Conservation (phyloP, 2,113 vertebrate genomes). For the Callopanchax toddi region DNA sequence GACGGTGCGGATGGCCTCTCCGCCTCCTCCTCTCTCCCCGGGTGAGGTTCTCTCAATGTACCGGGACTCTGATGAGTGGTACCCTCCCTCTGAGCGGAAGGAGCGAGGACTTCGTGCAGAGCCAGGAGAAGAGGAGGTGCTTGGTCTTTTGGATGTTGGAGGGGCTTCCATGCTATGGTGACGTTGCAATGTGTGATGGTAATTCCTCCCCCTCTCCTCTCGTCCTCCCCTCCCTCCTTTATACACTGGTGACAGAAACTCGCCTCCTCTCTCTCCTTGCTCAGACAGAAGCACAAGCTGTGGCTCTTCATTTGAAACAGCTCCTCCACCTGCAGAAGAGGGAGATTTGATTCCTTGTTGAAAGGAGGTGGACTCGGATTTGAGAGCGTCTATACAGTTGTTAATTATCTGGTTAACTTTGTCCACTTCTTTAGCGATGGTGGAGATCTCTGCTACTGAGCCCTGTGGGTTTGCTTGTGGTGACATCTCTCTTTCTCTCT, state of each 20-base stretch:
- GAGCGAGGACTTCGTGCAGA: slow-evolving; percentile 91
- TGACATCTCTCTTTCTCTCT: slow-evolving; percentile 74
- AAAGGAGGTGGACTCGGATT: slow-evolving; percentile 94
- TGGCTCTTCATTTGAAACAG: slow-evolving; percentile 86
- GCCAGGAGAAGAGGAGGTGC: slow-evolving; percentile 88
- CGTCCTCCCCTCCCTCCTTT: slow-evolving; percentile 81
- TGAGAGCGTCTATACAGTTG: slow-evolving; percentile 98
- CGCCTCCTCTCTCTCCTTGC: slow-evolving; percentile 78
- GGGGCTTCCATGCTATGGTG: slow-evolving; percentile 93
- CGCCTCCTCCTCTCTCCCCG: slow-evolving; percentile 65
- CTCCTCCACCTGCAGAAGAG: slow-evolving; percentile 75
- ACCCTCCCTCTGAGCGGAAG: slow-evolving; percentile 86
- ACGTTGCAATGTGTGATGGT: slow-evolving; percentile 89
- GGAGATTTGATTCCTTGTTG: slow-evolving; percentile 89
- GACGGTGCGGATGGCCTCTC: slow-evolving; percentile 88
- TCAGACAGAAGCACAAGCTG: slow-evolving; percentile 91
- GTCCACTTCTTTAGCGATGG: slow-evolving; percentile 97
- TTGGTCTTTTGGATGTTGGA: slow-evolving; percentile 84
- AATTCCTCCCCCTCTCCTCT: slow-evolving; percentile 76
- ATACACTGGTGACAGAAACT: slow-evolving; percentile 91
- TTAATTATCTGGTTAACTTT: slow-evolving; percentile 99
- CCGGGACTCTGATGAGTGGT: slow-evolving; percentile 87
- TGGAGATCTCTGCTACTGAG: slow-evolving; percentile 94
- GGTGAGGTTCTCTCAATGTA: slow-evolving; percentile 92
- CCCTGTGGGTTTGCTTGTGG: slow-evolving; percentile 85